Evolutionary conservation across 1,140 invertebrate species (phyloP), one percentile per base, ranked within the genome.

Genomic region (Acyrthosiphon pisum): DNA sequence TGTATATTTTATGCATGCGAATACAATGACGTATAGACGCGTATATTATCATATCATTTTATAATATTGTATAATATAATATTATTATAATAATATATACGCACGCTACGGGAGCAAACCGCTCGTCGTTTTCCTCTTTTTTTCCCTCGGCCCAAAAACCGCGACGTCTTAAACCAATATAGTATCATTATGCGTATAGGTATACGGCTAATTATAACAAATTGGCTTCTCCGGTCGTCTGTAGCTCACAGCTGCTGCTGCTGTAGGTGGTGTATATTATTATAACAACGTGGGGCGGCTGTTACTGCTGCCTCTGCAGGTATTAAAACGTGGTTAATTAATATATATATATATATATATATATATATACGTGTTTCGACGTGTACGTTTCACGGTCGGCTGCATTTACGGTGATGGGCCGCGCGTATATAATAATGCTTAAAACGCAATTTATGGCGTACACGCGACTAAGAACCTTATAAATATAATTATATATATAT

Each of bases 271-370:
- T 76, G 30, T n/a, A 60, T 60, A 41, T 41, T 41, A 76, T 76
- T 76, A n/a, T n/a, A 76, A n/a, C 22, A 76, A n/a, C 30, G 60
- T 18, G n/a, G n/a, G 60, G 60, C 7, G 30, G 50, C 87, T 53
- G 50, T 22, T 76, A 76, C 60, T 76, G 37, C 46, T 22, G 84
- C n/a, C 48, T 35, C 6, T 26, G 11, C 35, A 20, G 88, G 88
- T 90, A 90, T 68, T 90, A 60, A 68, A 90, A 90, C 37, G 37
- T 6, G 53, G 37, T 90, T 90, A 90, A 60, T 68, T 90, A 90
- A 41, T 90, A 41, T 30, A 46, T 83, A 46, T 83, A n/a, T 68
- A 46, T 26, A 41, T 41, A 84, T 50, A 22, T 50, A 20, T 50
- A 56, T 8, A 8, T 30, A 60, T 6, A 26, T 60, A 76, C 41